Base-by-base conservation (phyloP, 2,113 vertebrate genomes). In the Anguilla rostrata region DNA sequence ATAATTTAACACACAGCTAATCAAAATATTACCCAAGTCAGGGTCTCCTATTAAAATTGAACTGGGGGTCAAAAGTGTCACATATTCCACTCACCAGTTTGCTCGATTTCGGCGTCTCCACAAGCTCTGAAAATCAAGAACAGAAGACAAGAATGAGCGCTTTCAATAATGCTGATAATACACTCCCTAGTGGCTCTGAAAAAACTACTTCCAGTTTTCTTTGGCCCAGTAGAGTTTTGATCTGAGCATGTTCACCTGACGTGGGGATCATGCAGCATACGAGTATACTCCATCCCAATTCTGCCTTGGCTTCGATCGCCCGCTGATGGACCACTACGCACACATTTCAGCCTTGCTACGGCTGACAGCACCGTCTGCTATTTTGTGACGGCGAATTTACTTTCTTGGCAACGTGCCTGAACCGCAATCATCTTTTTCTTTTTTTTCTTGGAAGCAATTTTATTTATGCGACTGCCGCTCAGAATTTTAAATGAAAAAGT, bases 1-100 rank as follows among this genome's bases (percentile, higher is more conserved):
- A 2, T 16, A 15, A 11, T 79, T 29, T 39, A 22, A 22, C 41
- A 80, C 34, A 39, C 3, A 41, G 39, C 39, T 75, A 34, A 22
- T n/a, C 26, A 22, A 7, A n/a, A 26, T n/a, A 34, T 34, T 34
- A 34, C 71, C n/a, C 26, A 75, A 34, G 26, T 26, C 39, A 40
- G 39, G 3, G 2, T 5, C 39, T 18, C 34, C 78, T 18, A 14
- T 41, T 22, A 40, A 40, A 40, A 41, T 18, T 3, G 20, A 14
- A 40, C 34, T 14, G 75, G 49, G 49, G 49, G 11, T 11, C 7
- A 53, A 53, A 53, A 53, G 49, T 53, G 49, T 6, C 7, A 66
- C 9, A 66, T 26, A 26, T 89, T 79, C 2, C n/a, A 97, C 97
- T 98, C 93, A 98, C 97, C 97, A 97, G 91, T 92, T 97, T 98